These are phyloP conservation scores for Mylabris phalerata DNA, from an alignment of 1,140 invertebrate genomes.

Conservation along the genomic window DNA sequence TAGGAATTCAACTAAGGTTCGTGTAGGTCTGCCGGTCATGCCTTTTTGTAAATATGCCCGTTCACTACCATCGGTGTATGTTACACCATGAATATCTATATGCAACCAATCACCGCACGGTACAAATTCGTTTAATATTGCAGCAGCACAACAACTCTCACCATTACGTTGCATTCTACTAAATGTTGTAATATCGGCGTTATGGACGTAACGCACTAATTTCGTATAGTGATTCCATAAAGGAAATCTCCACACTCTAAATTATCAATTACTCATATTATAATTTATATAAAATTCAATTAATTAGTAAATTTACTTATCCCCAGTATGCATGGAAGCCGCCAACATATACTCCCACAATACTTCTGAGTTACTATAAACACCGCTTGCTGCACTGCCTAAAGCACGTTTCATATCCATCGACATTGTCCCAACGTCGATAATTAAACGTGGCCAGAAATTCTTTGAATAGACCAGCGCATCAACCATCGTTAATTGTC, in stretches of 20 bases:
- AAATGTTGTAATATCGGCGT: conserved; percentile 56
- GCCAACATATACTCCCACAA: conserved; percentile 47
- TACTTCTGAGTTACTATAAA: conserved; percentile 50
- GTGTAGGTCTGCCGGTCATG: conserved; percentile 54
- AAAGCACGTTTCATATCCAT: conserved; percentile 50
- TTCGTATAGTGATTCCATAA: conserved; percentile 53
- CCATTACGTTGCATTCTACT: conserved; percentile 39
- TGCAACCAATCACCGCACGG: conserved; percentile 58
- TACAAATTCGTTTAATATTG: conserved; percentile 65
- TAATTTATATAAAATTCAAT: too few species aligned
- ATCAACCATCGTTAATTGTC: conserved; percentile 57
- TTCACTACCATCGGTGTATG: conserved; percentile 47
- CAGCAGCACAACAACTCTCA: conserved; percentile 61
- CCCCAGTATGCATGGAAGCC: conserved; percentile 51
- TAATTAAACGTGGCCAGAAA: conserved; percentile 52
- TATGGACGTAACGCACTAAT: conserved; percentile 28
- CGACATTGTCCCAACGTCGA: conserved; percentile 60
- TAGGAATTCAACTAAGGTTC: conserved; percentile 55
- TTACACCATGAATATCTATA: conserved; percentile 64
- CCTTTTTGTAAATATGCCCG: conserved; percentile 52
- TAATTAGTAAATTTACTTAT: conserved; percentile 27
- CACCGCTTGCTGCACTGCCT: conserved; percentile 50
- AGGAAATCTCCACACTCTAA: conserved; percentile 58
- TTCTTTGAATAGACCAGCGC: conserved; percentile 55
- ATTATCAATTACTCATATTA: too few species aligned